These are phyloP conservation scores for Thunnus maccoyii DNA, from an alignment of 2,113 vertebrate genomes.

Conservation along the genomic window DNA sequence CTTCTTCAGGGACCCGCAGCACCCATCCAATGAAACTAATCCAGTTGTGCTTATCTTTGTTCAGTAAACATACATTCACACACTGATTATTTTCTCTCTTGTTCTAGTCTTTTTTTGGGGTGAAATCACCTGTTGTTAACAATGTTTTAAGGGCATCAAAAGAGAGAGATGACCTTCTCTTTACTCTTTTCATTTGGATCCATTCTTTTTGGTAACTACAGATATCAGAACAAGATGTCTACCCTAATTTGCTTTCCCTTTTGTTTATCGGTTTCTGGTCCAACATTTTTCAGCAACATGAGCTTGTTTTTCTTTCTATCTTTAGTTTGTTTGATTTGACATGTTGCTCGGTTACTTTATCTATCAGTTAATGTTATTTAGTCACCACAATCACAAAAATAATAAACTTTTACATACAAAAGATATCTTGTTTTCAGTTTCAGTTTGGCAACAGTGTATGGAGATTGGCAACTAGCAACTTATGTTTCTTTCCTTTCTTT, in stretches of 20 bases:
- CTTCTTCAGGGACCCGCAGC: too few relatives aligned
- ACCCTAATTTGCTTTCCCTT: background rate
- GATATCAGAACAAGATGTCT: background rate
- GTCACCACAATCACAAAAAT: background rate
- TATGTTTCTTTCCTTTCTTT: conserved; percentile 11
- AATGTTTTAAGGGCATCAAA: background rate
- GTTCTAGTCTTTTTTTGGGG: background rate
- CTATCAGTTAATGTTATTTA: background rate
- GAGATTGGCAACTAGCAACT: background rate
- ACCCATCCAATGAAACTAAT: background rate
- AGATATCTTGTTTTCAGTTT: background rate
- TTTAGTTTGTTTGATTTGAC: background rate
- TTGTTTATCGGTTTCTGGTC: background rate
- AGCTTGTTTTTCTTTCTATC: background rate
- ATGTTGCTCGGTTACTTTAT: background rate
- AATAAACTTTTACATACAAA: too few relatives aligned
- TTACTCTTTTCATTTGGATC: background rate
- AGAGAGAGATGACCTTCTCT: background rate
- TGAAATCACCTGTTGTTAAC: background rate
- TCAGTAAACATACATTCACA: background rate
- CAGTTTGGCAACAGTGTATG: background rate
- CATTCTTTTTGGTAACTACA: background rate
- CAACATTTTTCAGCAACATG: background rate
- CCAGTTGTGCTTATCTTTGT: background rate
- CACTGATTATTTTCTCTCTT: background rate